Evolutionary conservation across 2,888 invertebrate genomes (phyloP).

Genomic region (Zeuzera pyrina): DNA sequence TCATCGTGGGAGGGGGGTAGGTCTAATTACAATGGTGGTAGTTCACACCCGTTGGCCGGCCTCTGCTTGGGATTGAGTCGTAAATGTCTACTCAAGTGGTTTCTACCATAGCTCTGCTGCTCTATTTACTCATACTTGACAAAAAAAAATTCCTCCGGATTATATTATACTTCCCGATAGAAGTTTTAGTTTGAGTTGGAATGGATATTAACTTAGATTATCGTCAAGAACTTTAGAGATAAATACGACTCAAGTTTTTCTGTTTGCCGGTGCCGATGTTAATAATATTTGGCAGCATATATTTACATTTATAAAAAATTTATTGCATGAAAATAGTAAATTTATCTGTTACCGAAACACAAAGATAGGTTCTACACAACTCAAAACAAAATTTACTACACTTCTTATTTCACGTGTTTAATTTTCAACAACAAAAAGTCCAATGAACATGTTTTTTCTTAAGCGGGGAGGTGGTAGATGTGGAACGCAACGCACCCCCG

Average conservation of each 20-base stretch:
- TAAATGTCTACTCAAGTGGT: slow-evolving; percentile 65
- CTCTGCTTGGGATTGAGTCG: slow-evolving; percentile 66
- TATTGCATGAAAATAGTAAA: no score
- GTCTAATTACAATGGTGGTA: slow-evolving; percentile 47
- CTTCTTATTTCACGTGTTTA: slow-evolving; percentile 25
- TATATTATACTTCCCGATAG: slow-evolving; percentile 27
- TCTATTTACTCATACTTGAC: slow-evolving; percentile 51
- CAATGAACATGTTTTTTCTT: slow-evolving; percentile 64
- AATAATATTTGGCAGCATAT: no score
- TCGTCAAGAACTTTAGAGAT: slow-evolving; percentile 29
- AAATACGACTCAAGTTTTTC: slow-evolving; percentile 38
- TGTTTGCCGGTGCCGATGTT: no score
- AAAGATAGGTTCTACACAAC: no score
- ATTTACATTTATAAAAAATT: no score
- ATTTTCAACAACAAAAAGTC: slow-evolving; percentile 42
- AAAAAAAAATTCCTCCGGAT: slow-evolving; percentile 42
- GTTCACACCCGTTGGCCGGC: slow-evolving; percentile 42
- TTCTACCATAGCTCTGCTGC: slow-evolving; percentile 50
- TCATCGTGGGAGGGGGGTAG: slow-evolving; percentile 25
- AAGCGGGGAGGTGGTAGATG: slow-evolving; percentile 36
- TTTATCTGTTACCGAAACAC: no score
- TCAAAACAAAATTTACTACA: slow-evolving; percentile 49
- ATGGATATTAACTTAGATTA: slow-evolving; percentile 43
- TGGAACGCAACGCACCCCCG: slow-evolving; percentile 41
- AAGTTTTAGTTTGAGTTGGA: slow-evolving; percentile 26